Conservation (phyloP, 2,113 vertebrate species). For the Alexandromys fortis region DNA sequence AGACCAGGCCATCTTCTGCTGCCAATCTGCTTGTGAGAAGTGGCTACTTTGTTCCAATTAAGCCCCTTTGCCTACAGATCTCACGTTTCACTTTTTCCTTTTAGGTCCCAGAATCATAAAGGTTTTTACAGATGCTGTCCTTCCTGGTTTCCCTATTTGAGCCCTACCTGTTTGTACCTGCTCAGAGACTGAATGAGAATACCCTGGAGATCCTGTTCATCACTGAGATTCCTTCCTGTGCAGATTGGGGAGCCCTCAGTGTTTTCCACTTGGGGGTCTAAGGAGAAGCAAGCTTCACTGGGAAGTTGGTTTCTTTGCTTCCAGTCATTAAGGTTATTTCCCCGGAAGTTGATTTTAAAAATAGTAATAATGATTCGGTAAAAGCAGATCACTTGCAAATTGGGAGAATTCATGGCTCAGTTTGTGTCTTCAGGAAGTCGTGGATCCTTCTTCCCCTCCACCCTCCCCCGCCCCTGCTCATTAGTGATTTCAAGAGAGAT, state of each 20-base stretch:
- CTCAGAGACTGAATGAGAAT: not conserved
- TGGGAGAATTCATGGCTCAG: not conserved
- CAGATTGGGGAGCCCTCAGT: not conserved
- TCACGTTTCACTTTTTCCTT: not conserved
- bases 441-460: not conserved
- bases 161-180: not conserved
- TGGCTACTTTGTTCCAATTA: not conserved
- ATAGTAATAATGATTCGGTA: not conserved
- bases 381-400: not conserved
- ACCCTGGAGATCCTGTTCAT: not conserved
- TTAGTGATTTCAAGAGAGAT: not conserved
- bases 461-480: not conserved
- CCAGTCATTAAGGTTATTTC: not conserved
- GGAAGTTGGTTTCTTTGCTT: slow-evolving; percentile 2
- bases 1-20: not conserved
- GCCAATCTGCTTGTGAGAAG: too few species aligned
- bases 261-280: not conserved
- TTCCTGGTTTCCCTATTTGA: not conserved
- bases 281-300: not conserved
- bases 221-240: not conserved
- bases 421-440: not conserved
- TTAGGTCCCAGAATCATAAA: not conserved
- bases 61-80: too few species aligned
- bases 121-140: not conserved
- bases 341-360: not conserved